phyloP scores from a whole-genome alignment of 2,888 invertebrate species.

The Xylophagus ater region DNA sequence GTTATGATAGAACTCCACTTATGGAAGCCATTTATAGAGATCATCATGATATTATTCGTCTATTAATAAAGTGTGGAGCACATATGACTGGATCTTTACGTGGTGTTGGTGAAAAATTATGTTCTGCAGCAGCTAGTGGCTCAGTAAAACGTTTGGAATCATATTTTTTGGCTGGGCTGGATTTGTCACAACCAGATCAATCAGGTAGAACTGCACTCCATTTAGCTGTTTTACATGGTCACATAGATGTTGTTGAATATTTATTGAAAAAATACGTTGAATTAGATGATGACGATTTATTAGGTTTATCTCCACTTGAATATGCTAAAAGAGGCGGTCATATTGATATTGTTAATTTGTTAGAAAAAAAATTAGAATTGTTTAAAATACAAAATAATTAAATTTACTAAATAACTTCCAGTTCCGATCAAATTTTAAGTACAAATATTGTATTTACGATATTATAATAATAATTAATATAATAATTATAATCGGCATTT shows the following conservation, averaged over 20 bases:
- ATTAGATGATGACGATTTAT: conserved; percentile 39
- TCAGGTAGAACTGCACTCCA: conserved; percentile 58
- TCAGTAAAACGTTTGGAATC: conserved; percentile 47
- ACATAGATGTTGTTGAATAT: conserved; percentile 41
- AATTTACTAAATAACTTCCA: too few relatives aligned
- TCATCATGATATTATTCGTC: conserved; percentile 49
- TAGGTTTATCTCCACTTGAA: conserved; percentile 46
- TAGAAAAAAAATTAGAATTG: too few relatives aligned
- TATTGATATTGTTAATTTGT: conserved; percentile 18
- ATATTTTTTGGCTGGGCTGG: conserved; percentile 54
- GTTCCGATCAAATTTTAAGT: too few relatives aligned
- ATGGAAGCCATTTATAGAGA: conserved; percentile 57
- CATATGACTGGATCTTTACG: conserved; percentile 50
- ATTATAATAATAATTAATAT: too few relatives aligned
- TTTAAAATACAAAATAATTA: too few relatives aligned
- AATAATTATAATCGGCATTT: too few relatives aligned
- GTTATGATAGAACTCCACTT: conserved; percentile 57
- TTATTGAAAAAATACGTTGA: conserved; percentile 42
- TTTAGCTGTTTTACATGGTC: conserved; percentile 51
- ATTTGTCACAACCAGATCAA: conserved; percentile 49
- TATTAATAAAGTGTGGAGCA: conserved; percentile 64
- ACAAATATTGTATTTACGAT: too few relatives aligned
- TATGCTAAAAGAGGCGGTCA: conserved; percentile 38
- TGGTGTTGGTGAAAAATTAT: conserved; percentile 55
- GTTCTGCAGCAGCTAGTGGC: conserved; percentile 52